A percentile compares a stretch with the other conserved stretches of the same genome.
These are phyloP conservation scores for Drosophila mettleri DNA, from an alignment of 2,888 invertebrate species.

Conservation along the genomic window DNA sequence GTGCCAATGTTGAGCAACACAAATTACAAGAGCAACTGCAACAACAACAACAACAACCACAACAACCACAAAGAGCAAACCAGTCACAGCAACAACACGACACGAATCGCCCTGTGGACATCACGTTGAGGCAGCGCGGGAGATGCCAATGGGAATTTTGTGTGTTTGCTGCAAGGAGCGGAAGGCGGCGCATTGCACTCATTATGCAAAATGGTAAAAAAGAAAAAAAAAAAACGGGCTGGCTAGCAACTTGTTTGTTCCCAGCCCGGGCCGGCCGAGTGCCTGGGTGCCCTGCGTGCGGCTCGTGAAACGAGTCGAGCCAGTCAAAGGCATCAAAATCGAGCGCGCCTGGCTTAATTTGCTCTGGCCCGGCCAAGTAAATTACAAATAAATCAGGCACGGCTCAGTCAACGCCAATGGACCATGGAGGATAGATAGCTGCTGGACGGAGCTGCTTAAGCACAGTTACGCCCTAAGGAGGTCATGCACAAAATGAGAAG, in stretches of 20 bases:
- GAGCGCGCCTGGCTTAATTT: slow-evolving; percentile 50
- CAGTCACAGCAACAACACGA: slow-evolving; percentile 40
- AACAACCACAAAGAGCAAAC: slow-evolving; percentile 34
- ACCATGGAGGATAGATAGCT: slow-evolving; percentile 18
- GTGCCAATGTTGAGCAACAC: slow-evolving; percentile 68
- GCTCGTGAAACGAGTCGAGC: slow-evolving; percentile 14
- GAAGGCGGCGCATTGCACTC: slow-evolving; percentile 56
- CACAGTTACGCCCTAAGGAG: slow-evolving; percentile 78
- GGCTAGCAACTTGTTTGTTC: slow-evolving; percentile 48
- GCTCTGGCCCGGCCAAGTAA: slow-evolving; percentile 46
- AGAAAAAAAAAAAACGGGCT: slow-evolving; percentile 4
- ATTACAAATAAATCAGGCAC: slow-evolving; percentile 62
- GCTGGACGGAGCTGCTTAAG: slow-evolving; percentile 57
- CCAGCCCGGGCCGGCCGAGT: slow-evolving; percentile 25
- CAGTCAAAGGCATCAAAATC: slow-evolving; percentile 56
- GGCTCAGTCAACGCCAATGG: slow-evolving; percentile 29
- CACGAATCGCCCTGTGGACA: slow-evolving; percentile 70
- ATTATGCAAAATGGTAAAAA: slow-evolving; percentile 69
- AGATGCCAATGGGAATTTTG: slow-evolving; percentile 52
- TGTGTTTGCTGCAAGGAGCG: slow-evolving; percentile 31
- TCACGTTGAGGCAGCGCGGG: slow-evolving; percentile 56
- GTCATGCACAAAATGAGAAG: slow-evolving; percentile 55
- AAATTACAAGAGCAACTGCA: slow-evolving; percentile 52
- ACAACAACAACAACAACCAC: slow-evolving; percentile 31
- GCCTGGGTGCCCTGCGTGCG: neutral